Conservation (phyloP, 92 coral and sea anemone species). For the Bergia sp. region DNA sequence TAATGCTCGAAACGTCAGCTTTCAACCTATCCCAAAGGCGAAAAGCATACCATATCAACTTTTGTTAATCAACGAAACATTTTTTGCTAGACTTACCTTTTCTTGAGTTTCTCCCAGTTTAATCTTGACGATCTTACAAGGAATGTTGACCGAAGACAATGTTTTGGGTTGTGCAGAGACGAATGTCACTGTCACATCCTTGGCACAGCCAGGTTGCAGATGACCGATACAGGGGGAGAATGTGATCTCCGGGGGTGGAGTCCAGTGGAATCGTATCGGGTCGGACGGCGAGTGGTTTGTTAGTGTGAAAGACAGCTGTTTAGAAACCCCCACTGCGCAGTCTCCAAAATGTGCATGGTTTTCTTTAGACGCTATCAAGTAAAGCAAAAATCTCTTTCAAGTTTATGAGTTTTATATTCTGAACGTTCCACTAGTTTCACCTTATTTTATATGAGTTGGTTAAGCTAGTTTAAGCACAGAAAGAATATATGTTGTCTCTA, state of each 20-base stretch:
- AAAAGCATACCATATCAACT: too few species aligned
- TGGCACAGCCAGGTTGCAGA: slow-evolving; percentile 92
- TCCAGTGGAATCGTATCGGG: slow-evolving; percentile 93
- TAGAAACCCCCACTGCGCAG: slow-evolving; percentile 87
- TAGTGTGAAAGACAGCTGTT: slow-evolving; percentile 92
- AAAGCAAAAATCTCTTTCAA: not conserved
- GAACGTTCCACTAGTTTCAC: not conserved
- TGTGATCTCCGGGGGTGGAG: slow-evolving; percentile 85
- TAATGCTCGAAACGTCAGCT: too few species aligned
- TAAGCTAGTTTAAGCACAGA: too few species aligned
- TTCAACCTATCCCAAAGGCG: too few species aligned
- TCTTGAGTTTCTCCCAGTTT: slow-evolving; percentile 91
- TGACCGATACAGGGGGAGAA: slow-evolving; percentile 95
- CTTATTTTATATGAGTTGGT: too few species aligned
- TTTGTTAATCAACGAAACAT: too few species aligned
- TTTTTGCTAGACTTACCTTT: slow-evolving; percentile 61
- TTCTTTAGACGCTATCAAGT: slow-evolving; percentile 71
- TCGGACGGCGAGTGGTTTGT: slow-evolving; percentile 89
- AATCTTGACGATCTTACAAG: slow-evolving; percentile 91
- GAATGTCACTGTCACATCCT: slow-evolving; percentile 83
- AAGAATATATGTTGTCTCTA: too few species aligned
- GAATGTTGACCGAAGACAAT: slow-evolving; percentile 63
- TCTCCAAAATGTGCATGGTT: slow-evolving; percentile 92
- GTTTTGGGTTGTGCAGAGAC: slow-evolving; percentile 78
- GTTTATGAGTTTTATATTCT: not conserved